These are phyloP conservation scores for Ecdyonurus torrentis DNA, from an alignment of 2,888 invertebrate genomes.

Conservation along the genomic window DNA sequence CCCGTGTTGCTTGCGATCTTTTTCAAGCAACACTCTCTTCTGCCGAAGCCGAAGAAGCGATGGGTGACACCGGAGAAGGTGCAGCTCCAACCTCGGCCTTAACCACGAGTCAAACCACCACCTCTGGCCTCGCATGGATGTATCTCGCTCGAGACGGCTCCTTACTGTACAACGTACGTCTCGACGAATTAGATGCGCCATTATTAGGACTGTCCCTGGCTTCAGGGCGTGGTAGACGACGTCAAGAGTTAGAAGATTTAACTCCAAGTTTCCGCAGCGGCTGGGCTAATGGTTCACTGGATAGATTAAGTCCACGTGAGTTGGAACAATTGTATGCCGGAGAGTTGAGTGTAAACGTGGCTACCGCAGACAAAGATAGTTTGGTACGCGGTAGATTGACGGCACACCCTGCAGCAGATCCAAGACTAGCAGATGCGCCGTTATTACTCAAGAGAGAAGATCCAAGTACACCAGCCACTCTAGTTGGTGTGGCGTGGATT, in stretches of 20 bases:
- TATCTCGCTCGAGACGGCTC: constrained; percentile 64
- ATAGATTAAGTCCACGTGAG: constrained; percentile 60
- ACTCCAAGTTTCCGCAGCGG: constrained; percentile 25
- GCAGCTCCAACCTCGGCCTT: constrained; percentile 24
- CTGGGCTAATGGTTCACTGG: constrained; percentile 54
- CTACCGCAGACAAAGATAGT: constrained; percentile 35
- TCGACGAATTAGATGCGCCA: constrained; percentile 19
- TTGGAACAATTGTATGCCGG: constrained; percentile 69
- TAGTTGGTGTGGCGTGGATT: constrained; percentile 67
- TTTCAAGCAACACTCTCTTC: constrained; percentile 49
- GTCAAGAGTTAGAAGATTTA: constrained; percentile 41
- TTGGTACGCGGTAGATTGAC: constrained; percentile 55
- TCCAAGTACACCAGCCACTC: constrained; percentile 32
- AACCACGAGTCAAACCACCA: constrained; percentile 16
- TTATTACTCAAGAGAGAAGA: constrained; percentile 23
- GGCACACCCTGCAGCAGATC: constrained; percentile 49
- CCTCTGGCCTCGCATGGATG: constrained; percentile 53
- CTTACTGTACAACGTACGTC: constrained; percentile 56
- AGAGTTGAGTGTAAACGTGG: constrained; percentile 61
- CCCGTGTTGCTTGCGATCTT: constrained; percentile 61
- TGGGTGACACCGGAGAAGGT: constrained; percentile 13
- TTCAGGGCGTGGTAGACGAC: constrained; percentile 21
- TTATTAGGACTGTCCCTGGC: constrained; percentile 10
- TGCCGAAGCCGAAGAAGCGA: constrained; percentile 10
- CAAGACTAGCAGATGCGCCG: constrained; percentile 38